phyloP scores from a whole-genome alignment of 2,797 vertebrate species.

The Philypnodon macrostomus region DNA sequence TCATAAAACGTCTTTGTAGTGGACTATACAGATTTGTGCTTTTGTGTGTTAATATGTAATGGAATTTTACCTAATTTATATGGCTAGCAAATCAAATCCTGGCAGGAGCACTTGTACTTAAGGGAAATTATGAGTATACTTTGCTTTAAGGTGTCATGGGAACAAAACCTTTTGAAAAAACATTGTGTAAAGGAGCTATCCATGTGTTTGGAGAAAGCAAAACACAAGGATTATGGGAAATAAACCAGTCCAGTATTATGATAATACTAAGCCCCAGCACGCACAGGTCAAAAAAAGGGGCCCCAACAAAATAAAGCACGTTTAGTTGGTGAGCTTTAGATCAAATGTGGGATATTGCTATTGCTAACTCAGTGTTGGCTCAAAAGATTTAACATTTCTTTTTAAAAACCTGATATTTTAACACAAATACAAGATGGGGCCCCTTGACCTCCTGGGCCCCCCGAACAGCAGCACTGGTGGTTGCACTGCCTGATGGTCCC shows the following conservation, averaged over 20 bases:
- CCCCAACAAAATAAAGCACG: no score
- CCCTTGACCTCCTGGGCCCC: no score
- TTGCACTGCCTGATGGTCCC: constrained; percentile 14
- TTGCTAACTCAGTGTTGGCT: no score
- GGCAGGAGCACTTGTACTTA: constrained; percentile 4
- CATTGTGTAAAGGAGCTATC: constrained; percentile 5
- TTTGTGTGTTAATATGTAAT: background rate
- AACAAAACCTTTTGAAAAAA: constrained; percentile 16
- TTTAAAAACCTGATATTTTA: no score
- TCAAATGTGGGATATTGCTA: no score
- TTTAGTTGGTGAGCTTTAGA: no score
- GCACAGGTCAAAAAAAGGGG: no score
- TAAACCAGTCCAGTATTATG: no score
- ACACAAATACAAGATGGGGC: no score
- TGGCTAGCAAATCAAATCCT: background rate
- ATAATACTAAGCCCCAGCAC: no score
- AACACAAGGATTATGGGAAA: constrained; percentile 5
- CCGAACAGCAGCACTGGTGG: no score
- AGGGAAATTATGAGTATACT: background rate
- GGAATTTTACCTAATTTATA: constrained; percentile 3
- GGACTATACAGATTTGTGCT: constrained; percentile 3
- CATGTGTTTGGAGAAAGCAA: constrained; percentile 3
- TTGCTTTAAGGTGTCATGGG: constrained; percentile 6
- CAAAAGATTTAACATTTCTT: no score
- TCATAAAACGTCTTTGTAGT: background rate